Percentiles rank a stretch among this genome's conserved stretches.
Evolutionary conservation across 2,888 invertebrate species (phyloP).

Genomic region (Epiblema foenella): DNA sequence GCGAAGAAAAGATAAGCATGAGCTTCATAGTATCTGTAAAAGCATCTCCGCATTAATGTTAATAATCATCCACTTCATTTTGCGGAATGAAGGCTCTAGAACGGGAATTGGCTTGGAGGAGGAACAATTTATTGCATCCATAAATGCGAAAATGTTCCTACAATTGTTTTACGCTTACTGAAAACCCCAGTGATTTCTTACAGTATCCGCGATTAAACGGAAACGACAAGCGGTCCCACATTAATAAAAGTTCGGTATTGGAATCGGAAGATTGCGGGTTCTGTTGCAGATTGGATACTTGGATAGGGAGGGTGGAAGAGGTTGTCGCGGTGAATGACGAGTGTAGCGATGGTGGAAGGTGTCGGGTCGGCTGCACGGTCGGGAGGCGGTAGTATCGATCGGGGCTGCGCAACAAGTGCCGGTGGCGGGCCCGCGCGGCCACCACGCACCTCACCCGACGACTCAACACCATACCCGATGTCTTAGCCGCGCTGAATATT

Average conservation of each 20-base stretch:
- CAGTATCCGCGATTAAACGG: conserved; percentile 27
- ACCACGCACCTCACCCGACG: conserved; percentile 36
- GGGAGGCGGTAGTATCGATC: conserved; percentile 66
- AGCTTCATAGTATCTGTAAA: conserved; percentile 25
- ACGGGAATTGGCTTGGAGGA: conserved; percentile 26
- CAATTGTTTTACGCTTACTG: conserved; percentile 34
- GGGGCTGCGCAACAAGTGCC: conserved; percentile 79
- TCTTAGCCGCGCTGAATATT: conserved; percentile 21
- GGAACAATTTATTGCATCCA: conserved; percentile 23
- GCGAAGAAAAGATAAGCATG: conserved; percentile 29
- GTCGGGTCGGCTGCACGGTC: conserved; percentile 45
- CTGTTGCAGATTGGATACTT: conserved; percentile 38
- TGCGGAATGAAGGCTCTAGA: conserved; percentile 23
- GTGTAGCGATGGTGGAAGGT: conserved; percentile 36
- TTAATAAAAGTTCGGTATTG: conserved; percentile 23
- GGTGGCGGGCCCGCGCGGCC: conserved; percentile 45
- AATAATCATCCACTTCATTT: conserved; percentile 39
- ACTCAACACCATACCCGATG: conserved; percentile 25
- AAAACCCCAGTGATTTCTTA: conserved; percentile 20
- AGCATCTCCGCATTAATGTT: conserved; percentile 35
- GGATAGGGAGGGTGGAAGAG: conserved; percentile 28
- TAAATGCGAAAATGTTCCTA: conserved; percentile 28
- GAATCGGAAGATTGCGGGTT: conserved; percentile 42
- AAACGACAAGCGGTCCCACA: conserved; percentile 19
- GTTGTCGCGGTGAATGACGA: conserved; percentile 34